Evolutionary conservation across 2,797 vertebrate species (phyloP), one percentile per base, ranked within the genome.

Genomic region (Phoebastria nigripes): DNA sequence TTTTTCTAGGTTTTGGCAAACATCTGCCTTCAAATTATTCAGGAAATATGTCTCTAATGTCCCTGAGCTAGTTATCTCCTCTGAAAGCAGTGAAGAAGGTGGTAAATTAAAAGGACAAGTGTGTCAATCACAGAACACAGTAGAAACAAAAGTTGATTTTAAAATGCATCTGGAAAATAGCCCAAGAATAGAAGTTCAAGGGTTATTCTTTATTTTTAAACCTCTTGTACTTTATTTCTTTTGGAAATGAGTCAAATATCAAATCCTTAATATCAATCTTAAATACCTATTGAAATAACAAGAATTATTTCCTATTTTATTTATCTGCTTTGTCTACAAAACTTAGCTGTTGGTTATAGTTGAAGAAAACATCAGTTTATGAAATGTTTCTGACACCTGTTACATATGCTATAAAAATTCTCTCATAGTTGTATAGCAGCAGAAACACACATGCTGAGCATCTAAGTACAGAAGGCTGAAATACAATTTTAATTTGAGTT

Each of bases 41-140:
- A 80, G 79, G 85, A 93, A 83, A 62, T 73, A 89, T 70, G 33
- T 93, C 24, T 82, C 28, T 55, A 86, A 86, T 66, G 51, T 41
- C 42, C 66, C 47, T 61, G 24, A 61, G 35, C 14, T 18, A 82
- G n/a, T 87, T 47, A 47, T 28, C 29, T 90, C 62, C 49, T 87
- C 69, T 92, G 83, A 86, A 94, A 95, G 66, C 59, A 89, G 33
- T 47, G 58, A 93, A 87, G 78, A 84, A 71, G 59, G 77, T 66
- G 67, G 73, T 82, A 96, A 94, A 94, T 52, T 56, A 93, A 92
- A 93, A 93, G 72, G 52, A 76, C 33, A 87, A 74, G 44, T 20
- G 22, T 84, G 89, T 47, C 79, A 91, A 80, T 85, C 89, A 95
- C 77, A 91, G 54, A 79, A 92, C 51, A 69, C 3, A 92, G 65